These are phyloP conservation scores for Hypomecis atomaria DNA, from an alignment of 2,888 invertebrate genomes.

Conservation along the genomic window DNA sequence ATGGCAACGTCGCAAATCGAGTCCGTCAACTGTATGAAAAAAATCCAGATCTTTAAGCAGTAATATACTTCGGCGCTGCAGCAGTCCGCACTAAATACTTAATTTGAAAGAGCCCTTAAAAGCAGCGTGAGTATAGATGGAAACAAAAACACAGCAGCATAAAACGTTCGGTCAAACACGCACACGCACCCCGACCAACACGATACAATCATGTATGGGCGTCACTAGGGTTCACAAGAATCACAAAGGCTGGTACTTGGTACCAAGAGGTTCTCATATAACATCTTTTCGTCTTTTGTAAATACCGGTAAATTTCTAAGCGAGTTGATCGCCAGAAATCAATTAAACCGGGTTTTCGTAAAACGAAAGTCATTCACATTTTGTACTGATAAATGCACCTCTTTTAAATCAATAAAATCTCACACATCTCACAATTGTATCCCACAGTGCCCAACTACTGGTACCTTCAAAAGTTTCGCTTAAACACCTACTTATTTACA, in stretches of 20 bases:
- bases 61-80: too few species aligned
- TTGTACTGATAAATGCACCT: constrained; percentile 7
- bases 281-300: background rate
- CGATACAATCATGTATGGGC: constrained; percentile 34
- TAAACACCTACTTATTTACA: constrained; percentile 11
- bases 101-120: background rate
- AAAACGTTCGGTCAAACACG: constrained; percentile 2
- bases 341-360: background rate
- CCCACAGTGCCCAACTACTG: background rate
- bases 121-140: constrained; percentile 11
- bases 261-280: background rate
- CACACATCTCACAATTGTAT: background rate
- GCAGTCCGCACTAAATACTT: too few species aligned
- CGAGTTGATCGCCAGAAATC: background rate
- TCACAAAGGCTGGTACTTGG: constrained; percentile 5
- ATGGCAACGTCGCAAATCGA: too few species aligned
- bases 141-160: constrained; percentile 16
- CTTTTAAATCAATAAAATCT: background rate
- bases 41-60: too few species aligned
- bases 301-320: background rate
- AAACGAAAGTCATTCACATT: background rate
- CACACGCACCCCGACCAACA: constrained; percentile 11
- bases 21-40: too few species aligned
- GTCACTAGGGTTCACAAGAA: constrained; percentile 33
- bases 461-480: constrained; percentile 1